Base-by-base conservation (phyloP, 30 jellyfish, hydroid and myxozoan genomes). In the Clytia hemisphaerica region DNA sequence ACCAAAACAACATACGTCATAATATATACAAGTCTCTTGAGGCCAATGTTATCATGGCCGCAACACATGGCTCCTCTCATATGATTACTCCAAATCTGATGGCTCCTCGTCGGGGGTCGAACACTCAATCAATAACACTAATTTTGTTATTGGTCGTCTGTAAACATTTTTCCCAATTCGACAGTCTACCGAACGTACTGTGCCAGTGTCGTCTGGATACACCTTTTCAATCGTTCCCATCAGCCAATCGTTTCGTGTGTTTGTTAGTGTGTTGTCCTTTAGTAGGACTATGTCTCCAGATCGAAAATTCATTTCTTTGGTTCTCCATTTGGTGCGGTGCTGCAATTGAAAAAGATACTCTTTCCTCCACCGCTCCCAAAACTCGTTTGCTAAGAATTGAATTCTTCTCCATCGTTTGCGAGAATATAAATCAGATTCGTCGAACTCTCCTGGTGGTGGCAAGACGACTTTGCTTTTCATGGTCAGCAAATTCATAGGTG, bases 41-140 rank as follows among this genome's bases (percentile, higher is more conserved):
- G n/a, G n/a, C n/a, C n/a, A n/a, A n/a, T n/a, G n/a, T n/a, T n/a
- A n/a, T n/a, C n/a, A n/a, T n/a, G n/a, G n/a, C n/a, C n/a, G n/a
- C n/a, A n/a, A n/a, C n/a, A n/a, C n/a, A n/a, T n/a, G n/a, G n/a
- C n/a, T n/a, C n/a, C n/a, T n/a, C n/a, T n/a, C n/a, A n/a, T n/a
- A n/a, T n/a, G n/a, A n/a, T n/a, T n/a, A n/a, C n/a, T n/a, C n/a
- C n/a, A n/a, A n/a, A n/a, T n/a, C n/a, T n/a, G n/a, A 55, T 6
- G 75, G 75, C 75, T 61, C 75, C 75, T 61, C 58, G 75, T 54
- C 75, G 24, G 75, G 75, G 75, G 37, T 32, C 58, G 24, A 21
- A 31, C 75, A 35, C 58, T 58, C 36, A 31, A 66, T 44, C 47
- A 66, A 51, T 37, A 66, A 35, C 78, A 37, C 68, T 35, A 66